Base-by-base conservation (phyloP, 2,113 vertebrate genomes). In the Lophotis ruficrista region DNA sequence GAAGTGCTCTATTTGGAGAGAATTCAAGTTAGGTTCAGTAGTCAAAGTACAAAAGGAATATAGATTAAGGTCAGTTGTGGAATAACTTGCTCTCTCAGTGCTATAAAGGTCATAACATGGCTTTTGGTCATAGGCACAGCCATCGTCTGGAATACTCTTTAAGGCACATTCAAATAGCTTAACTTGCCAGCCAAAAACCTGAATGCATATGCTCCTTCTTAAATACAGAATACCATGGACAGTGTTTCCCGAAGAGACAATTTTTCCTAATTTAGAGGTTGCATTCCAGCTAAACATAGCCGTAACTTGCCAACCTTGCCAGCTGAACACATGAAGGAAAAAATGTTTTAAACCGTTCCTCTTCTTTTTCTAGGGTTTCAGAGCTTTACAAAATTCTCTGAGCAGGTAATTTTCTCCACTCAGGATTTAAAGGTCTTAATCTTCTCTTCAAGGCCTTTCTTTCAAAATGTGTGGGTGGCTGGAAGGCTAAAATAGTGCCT, bases 391-490 rank as follows among this genome's bases (percentile, higher is more conserved):
- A 89, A 89, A 69, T 57, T 10, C 41, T 65, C 60, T 58, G 50
- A 87, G 47, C 31, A 83, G 56, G 64, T 91, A 77, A 86, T 91
- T 91, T 94, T 73, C 87, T 91, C 50, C 14, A 48, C 30, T 91
- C 11, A 10, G 41, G 54, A 70, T 91, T 89, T 93, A 93, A 86
- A 86, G 31, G 35, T 70, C 68, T 81, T 95, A 80, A 92, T 91
- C 72, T 93, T 93, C 68, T 91, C 72, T 93, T 93, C 68, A 89
- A 87, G 71, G 45, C 14, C 58, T 70, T 86, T 89, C 27, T 86
- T 94, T 80, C 53, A 83, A 73, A 92, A 69, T 45, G 9, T 84
- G 51, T 82, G 33, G 31, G 54, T 76, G 58, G 27, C 33, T 80
- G 12, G 27, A 65, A 79, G 20, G 27, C 30, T 89, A 61, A 90